phyloP scores from a whole-genome alignment of 2,113 vertebrate species.

The Montifringilla adamsi region DNA sequence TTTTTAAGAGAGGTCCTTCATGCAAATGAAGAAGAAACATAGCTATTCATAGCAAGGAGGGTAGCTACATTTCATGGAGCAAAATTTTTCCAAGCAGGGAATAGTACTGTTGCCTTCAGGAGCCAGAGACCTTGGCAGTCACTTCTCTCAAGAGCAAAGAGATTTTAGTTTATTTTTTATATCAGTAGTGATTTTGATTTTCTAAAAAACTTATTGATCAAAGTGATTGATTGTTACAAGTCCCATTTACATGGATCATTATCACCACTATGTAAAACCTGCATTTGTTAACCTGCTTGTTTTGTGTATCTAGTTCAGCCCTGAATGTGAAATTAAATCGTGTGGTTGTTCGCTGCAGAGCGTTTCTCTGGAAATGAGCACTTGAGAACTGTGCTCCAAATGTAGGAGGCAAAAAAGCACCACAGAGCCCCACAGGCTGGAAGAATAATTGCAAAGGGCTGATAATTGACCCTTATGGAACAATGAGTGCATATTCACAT shows the following conservation, averaged over 20 bases:
- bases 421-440: not conserved
- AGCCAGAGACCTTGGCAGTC: not conserved
- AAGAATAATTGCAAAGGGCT: not conserved
- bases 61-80: not conserved
- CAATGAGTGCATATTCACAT: not conserved
- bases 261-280: not conserved
- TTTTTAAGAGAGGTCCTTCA: not conserved
- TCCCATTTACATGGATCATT: not conserved
- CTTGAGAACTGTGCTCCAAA: not conserved
- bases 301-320: not conserved
- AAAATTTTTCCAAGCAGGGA: not conserved
- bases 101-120: not conserved
- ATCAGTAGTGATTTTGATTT: not conserved
- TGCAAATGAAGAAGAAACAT: not conserved
- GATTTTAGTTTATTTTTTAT: not conserved
- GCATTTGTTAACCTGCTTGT: not conserved
- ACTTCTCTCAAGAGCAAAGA: not conserved
- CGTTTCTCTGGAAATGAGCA: not conserved
- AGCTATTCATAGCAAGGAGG: not conserved
- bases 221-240: not conserved
- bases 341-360: not conserved
- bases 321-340: not conserved
- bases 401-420: not conserved
- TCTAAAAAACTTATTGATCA: not conserved
- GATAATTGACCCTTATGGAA: conserved; percentile 14